Conservation (phyloP, 2,888 invertebrate genomes). For the Silvanus unidentatus region DNA sequence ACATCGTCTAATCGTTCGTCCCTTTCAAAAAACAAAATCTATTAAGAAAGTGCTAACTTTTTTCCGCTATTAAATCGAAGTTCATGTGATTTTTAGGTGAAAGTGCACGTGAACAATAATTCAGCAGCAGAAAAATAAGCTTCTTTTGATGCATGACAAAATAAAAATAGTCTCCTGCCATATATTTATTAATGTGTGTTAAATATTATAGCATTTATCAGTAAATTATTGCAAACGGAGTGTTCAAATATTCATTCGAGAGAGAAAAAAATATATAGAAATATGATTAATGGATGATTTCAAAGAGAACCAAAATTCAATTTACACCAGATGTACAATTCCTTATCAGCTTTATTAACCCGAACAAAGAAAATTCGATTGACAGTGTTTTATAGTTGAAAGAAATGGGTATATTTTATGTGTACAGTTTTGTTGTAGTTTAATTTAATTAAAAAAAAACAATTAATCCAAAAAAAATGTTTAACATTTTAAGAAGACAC, state of each 20-base stretch:
- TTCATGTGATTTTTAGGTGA: too few relatives aligned
- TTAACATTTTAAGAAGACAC: conserved; percentile 33
- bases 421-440: conserved; percentile 27
- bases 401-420: conserved; percentile 19
- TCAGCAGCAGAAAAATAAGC: conserved; percentile 8
- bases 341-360: conserved; percentile 29
- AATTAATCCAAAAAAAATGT: conserved; percentile 18
- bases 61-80: too few relatives aligned
- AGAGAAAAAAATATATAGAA: conserved; percentile 19
- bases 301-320: conserved; percentile 30
- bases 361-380: conserved; percentile 13
- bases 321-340: conserved; percentile 38
- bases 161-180: conserved; percentile 38
- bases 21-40: too few relatives aligned
- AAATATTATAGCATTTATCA: conserved; percentile 39
- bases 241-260: conserved; percentile 31
- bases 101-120: too few relatives aligned
- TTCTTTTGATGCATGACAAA: conserved; percentile 17
- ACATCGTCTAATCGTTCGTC: too few relatives aligned
- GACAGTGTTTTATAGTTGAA: conserved; percentile 13
- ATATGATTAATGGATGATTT: conserved; percentile 25
- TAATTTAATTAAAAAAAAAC: conserved; percentile 26
- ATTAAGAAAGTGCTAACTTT: too few relatives aligned
- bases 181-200: conserved; percentile 33
- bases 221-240: conserved; percentile 44